Evolutionary conservation across 2,888 invertebrate species (phyloP), one percentile per base, ranked within the genome.

Genomic region (Platyscelio sp.): DNA sequence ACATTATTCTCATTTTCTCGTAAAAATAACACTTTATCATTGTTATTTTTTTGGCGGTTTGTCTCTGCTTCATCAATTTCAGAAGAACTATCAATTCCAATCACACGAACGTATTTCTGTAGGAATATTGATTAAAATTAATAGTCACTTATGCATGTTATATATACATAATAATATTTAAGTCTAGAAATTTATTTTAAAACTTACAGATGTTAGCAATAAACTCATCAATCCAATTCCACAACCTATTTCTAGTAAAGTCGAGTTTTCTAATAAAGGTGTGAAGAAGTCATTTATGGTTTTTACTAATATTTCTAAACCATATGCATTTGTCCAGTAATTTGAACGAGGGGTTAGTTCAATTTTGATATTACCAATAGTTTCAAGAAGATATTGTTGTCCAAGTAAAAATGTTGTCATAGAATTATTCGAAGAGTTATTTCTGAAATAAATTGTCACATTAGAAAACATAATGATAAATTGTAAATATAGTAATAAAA

Each of bases 61-160:
- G 91, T 90, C 87, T 93, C 92, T 15, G 93, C 93, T 88, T 93
- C 93, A 68, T 92, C 92, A 18, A 93, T 90, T 86, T 93, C 93
- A 7, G 91, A 91, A 24, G 90, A 90, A 13, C 91, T 88, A 83
- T 93, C 93, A 13, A 93, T 80, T 18, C 93, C 93, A 51, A 93
- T 92, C 1, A 93, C 90, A 88, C 91, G 88, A 74, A 9, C 9
- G n/a, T 80, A 86, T 75, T 61, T 86, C 86, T 86, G 68, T 20
- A n/a, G n/a, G 63, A 76, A 33, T 9, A 33, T 33, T 33, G n/a
- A n/a, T n/a, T n/a, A n/a, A n/a, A n/a, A n/a, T n/a, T n/a, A n/a
- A n/a, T n/a, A n/a, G n/a, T n/a, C n/a, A n/a, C n/a, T n/a, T n/a
- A n/a, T n/a, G n/a, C n/a, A n/a, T n/a, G n/a, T n/a, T n/a, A n/a